Evolutionary conservation across 2,113 vertebrate genomes (phyloP).

Genomic region (Axis porcinus): DNA sequence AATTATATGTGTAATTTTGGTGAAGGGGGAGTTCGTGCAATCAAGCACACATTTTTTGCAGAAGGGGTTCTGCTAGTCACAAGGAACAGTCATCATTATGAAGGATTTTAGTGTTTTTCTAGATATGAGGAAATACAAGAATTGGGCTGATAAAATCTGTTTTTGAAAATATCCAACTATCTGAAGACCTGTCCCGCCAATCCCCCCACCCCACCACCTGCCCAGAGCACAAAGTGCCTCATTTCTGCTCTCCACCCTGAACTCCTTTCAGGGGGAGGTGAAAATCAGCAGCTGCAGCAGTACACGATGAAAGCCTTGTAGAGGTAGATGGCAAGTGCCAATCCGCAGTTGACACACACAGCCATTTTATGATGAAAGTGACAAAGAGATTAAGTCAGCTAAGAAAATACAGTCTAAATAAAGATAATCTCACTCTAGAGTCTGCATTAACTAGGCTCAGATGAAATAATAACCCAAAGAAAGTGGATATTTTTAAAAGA

Average conservation of each 20-base stretch:
- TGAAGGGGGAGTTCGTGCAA: not conserved
- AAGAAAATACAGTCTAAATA: not conserved
- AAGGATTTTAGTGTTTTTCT: not conserved
- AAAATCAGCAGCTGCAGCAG: not conserved
- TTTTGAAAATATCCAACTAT: not conserved
- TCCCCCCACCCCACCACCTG: not conserved
- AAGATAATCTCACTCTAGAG: not conserved
- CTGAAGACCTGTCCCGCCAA: not conserved
- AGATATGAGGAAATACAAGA: not conserved
- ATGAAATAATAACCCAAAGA: not conserved
- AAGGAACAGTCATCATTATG: not conserved
- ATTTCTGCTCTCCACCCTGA: not conserved
- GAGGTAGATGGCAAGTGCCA: not conserved
- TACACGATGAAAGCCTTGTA: not conserved
- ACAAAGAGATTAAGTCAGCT: not conserved
- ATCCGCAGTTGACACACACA: rapidly evolving
- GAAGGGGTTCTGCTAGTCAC: not conserved
- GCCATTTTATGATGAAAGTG: not conserved
- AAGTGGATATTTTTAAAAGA: not conserved
- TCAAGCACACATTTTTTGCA: not conserved
- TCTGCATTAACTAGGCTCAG: not conserved
- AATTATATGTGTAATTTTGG: not conserved
- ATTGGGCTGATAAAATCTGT: not conserved
- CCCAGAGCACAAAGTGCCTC: not conserved
- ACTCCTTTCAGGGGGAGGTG: not conserved